Percentiles rank a stretch among this genome's conserved stretches.
phyloP scores from a whole-genome alignment of 2,888 invertebrate genomes.

The Latrodectus hesperus region DNA sequence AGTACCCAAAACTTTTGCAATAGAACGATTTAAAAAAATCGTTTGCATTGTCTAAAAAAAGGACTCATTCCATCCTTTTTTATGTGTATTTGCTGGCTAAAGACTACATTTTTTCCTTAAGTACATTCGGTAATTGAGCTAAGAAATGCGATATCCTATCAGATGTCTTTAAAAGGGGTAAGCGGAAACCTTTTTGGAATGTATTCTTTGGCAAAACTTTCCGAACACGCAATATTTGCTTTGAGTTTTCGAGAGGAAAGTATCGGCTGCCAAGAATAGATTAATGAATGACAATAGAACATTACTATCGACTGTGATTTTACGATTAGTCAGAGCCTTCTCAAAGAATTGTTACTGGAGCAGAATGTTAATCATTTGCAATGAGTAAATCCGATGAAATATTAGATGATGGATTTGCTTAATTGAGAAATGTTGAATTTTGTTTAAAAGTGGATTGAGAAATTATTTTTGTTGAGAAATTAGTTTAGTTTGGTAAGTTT shows the following conservation, averaged over 20 bases:
- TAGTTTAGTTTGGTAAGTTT: no score
- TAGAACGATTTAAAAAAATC: constrained; percentile 29
- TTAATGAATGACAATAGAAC: constrained; percentile 36
- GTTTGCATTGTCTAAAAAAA: constrained; percentile 23
- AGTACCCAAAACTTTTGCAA: constrained; percentile 27
- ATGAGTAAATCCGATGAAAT: no score
- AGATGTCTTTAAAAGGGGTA: constrained; percentile 28
- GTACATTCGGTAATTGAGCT: constrained; percentile 46
- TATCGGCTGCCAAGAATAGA: constrained; percentile 22
- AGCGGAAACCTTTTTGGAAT: constrained; percentile 18
- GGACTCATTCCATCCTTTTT: constrained; percentile 4
- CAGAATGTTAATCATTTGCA: no score
- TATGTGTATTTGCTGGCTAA: neutral
- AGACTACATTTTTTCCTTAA: constrained; percentile 35
- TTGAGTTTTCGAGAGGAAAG: constrained; percentile 10
- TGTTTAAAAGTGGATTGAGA: no score
- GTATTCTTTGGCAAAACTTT: constrained; percentile 29
- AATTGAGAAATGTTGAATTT: no score
- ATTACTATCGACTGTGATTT: neutral
- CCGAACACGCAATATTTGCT: constrained; percentile 42
- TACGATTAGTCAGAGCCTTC: no score
- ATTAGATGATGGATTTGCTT: no score
- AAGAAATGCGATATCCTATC: neutral
- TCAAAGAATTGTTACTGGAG: no score
- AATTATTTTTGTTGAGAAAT: no score